Evolutionary conservation across 2,888 invertebrate genomes (phyloP), one percentile per base, ranked within the genome.

Genomic region (Polyommatus icarus): DNA sequence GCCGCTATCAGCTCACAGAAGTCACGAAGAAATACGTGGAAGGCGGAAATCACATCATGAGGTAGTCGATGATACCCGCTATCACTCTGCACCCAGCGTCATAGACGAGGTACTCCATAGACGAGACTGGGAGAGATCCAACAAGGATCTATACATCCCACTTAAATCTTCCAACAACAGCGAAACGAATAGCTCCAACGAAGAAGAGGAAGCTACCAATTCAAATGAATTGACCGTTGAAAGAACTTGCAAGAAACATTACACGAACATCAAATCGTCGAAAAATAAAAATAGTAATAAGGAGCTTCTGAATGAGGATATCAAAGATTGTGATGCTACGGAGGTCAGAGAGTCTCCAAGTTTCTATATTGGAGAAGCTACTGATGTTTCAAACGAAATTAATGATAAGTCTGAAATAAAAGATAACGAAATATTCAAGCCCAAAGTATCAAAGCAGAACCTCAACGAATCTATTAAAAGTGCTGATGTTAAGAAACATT

Each of bases 41-140:
- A 86, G 89, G 0, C 86, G 89, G 40, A 88, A 87, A 76, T 89
- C 89, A 0, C 86, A 88, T 46, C 85, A 84, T 32, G 89, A 87
- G 0, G 54, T 76, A 0, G 84, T 84, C 0, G 85, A 84, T 2
- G 88, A 88, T 29, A 80, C 86, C 0, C 88, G 91, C n/a, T 90
- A 92, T 84, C 91, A 92, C 84, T 93, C 92, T 54, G 93, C 93
- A 0, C 93, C 93, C 40, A 90, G 90, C 83, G 92, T 93, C 81
- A 92, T 93, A 71, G 88, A 92, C 81, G 92, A 93, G 79, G 90
- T 93, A 3, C 78, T 92, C 1, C 92, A 90, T 81, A 83, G 93
- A 1, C 84, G 93, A n/a, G 91, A 91, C 85, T 94, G 93, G 93
- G 91, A 93, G 77, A 83, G 91, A 3, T 92, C 92, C 76, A 84